Conservation (phyloP, 2,888 invertebrate genomes). For the Pollenia angustigena region DNA sequence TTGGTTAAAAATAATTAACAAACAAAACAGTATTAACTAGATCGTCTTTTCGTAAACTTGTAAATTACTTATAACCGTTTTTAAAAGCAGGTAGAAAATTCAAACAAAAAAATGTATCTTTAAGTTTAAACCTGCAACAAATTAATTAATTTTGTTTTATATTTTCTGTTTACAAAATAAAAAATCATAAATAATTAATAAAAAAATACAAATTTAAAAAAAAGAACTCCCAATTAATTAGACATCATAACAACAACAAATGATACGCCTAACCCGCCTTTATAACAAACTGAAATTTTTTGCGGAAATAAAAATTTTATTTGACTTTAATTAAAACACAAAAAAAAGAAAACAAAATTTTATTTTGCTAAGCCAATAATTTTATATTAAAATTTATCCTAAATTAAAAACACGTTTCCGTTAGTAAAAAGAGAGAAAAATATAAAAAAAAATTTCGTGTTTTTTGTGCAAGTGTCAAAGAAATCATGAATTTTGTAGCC, state of each 20-base stretch:
- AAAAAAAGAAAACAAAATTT: slow-evolving; percentile 7
- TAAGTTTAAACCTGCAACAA: slow-evolving; percentile 4
- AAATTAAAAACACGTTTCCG: slow-evolving; percentile 37
- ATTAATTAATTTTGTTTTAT: not conserved
- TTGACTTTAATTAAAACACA: slow-evolving; percentile 24
- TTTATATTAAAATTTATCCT: slow-evolving; percentile 29
- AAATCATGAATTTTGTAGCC: slow-evolving; percentile 82
- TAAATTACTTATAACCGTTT: not conserved
- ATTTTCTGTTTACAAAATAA: too few relatives aligned
- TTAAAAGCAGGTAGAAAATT: not conserved
- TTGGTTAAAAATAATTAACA: not conserved
- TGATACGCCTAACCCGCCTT: slow-evolving; percentile 78
- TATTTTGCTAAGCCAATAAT: slow-evolving; percentile 5
- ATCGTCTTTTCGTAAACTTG: slow-evolving; percentile 28
- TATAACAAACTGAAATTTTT: slow-evolving; percentile 80
- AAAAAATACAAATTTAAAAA: not conserved
- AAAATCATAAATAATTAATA: too few relatives aligned
- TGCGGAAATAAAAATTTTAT: slow-evolving; percentile 80
- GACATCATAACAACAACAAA: slow-evolving; percentile 74
- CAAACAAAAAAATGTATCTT: not conserved
- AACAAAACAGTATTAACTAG: slow-evolving; percentile 40
- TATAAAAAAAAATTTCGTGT: not conserved
- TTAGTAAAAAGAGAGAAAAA: not conserved
- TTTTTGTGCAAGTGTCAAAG: slow-evolving; percentile 7
- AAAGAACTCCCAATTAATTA: slow-evolving; percentile 1